Conservation (phyloP, 2,888 invertebrate genomes). For the Trichacis sp. region DNA sequence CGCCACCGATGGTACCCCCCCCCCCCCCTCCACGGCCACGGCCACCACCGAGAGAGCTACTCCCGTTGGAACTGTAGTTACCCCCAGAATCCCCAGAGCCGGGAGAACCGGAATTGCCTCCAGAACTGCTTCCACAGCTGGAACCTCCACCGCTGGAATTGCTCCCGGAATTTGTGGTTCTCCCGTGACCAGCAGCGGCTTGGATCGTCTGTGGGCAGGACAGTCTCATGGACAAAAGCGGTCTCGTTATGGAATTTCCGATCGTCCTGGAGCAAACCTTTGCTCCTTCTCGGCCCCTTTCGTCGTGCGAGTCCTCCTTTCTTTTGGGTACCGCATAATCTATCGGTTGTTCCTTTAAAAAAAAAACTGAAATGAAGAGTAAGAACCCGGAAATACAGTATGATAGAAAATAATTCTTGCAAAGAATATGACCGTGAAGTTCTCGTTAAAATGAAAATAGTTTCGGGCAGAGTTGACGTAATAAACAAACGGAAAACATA, state of each 20-base stretch:
- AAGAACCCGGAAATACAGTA: no score
- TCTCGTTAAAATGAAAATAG: no score
- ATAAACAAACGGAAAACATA: not conserved
- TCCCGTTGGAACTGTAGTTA: conserved; percentile 65
- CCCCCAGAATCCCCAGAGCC: conserved; percentile 59
- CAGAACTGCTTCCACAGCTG: conserved; percentile 54
- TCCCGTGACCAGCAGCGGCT: conserved; percentile 82
- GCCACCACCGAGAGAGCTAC: conserved; percentile 69
- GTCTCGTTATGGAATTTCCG: conserved; percentile 64
- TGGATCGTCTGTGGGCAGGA: conserved; percentile 61
- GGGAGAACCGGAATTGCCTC: conserved; percentile 41
- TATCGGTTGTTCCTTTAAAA: conserved; percentile 83
- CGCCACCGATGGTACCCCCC: conserved; percentile 72
- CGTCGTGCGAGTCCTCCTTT: conserved; percentile 75
- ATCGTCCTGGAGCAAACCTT: conserved; percentile 60
- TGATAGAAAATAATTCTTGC: no score
- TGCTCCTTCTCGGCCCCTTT: conserved; percentile 71
- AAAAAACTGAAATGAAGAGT: not conserved
- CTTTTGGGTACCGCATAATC: conserved; percentile 90
- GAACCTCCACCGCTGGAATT: conserved; percentile 56
- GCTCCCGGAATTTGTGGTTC: conserved; percentile 72
- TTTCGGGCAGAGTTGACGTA: no score
- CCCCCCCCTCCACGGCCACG: conserved; percentile 71
- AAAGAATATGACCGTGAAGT: no score
- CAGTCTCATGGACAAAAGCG: conserved; percentile 62